phyloP scores from a whole-genome alignment of 2,113 vertebrate species.

The Limanda limanda region DNA sequence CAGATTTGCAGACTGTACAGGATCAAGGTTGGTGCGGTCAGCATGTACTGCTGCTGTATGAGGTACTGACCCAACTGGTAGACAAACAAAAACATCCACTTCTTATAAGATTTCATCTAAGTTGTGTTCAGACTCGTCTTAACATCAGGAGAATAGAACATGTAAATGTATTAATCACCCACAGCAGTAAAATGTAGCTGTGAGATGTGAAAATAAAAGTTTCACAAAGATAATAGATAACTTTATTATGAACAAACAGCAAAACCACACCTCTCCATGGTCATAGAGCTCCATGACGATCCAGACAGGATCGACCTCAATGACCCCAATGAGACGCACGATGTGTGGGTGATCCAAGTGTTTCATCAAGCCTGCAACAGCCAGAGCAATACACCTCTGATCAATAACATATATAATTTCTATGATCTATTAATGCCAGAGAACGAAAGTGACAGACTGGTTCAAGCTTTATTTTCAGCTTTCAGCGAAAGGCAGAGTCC shows the following conservation, averaged over 20 bases:
- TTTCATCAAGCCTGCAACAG: constrained; percentile 89
- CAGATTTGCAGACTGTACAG: constrained; percentile 91
- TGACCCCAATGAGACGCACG: constrained; percentile 91
- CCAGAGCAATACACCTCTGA: not conserved
- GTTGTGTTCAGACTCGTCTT: no score
- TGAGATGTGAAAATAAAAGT: no score
- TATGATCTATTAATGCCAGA: not conserved
- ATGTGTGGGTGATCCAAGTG: constrained; percentile 94
- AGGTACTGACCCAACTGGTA: constrained; percentile 90
- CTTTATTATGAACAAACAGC: not conserved
- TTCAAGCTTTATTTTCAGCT: no score
- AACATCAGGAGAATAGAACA: no score
- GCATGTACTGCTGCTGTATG: constrained; percentile 80
- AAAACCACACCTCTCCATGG: constrained; percentile 86
- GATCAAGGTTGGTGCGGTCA: constrained; percentile 82
- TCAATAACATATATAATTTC: not conserved
- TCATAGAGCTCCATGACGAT: constrained; percentile 95
- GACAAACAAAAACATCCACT: not conserved
- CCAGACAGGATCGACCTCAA: constrained; percentile 91
- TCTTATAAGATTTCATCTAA: not conserved
- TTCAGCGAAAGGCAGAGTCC: no score
- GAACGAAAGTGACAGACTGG: not conserved
- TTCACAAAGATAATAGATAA: not conserved
- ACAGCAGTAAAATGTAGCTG: no score
- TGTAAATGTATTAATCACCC: no score